Base-by-base conservation (phyloP, 2,113 vertebrate species). In the Trematocara nigrifrons region DNA sequence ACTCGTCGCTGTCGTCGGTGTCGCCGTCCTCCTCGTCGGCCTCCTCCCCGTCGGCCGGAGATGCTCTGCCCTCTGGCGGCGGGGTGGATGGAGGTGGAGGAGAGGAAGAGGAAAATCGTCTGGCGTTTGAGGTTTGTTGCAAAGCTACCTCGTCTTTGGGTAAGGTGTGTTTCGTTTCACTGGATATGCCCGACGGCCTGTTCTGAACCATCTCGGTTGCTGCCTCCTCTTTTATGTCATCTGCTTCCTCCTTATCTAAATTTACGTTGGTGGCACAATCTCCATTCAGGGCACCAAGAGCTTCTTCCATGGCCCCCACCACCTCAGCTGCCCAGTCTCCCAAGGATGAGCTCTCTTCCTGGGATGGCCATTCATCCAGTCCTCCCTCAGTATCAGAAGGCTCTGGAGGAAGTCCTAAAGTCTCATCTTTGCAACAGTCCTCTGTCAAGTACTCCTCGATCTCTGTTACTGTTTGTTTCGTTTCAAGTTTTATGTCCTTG, bases 1-100 rank as follows among this genome's bases (percentile, higher is more conserved):
- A 98, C 85, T 98, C 98, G 0, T 99, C 97, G 0, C 98, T 99
- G 93, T 99, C 98, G 0, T 98, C 98, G 0, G 96, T 97, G 90
- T 98, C 97, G 0, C 96, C 97, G 20, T 97, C 97, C 10, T 97
- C 98, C 35, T 97, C 95, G 33, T 98, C 97, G 0, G 87, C 95
- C 81, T 97, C 97, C 18, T 96, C 96, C 2, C 33, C 94, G 3
- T 94, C 82, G 7, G 85, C 94, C 2, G 6, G 87, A 85, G 92
- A 88, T 3, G 80, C 47, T 18, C 90, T 82, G 82, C 81, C 6
- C 69, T 92, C 93, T 10, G 91, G 92, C 0, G 94, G 86, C 40
- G 94, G 84, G 10, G 85, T 51, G 6, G 90, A 84, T 0, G 92
- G 82, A 42, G 93, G 88, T 3, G 90, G 89, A 10, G 93, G 86